Evolutionary conservation across 2,888 invertebrate species (phyloP), one percentile per base, ranked within the genome.

Genomic region (Baccha elongata): DNA sequence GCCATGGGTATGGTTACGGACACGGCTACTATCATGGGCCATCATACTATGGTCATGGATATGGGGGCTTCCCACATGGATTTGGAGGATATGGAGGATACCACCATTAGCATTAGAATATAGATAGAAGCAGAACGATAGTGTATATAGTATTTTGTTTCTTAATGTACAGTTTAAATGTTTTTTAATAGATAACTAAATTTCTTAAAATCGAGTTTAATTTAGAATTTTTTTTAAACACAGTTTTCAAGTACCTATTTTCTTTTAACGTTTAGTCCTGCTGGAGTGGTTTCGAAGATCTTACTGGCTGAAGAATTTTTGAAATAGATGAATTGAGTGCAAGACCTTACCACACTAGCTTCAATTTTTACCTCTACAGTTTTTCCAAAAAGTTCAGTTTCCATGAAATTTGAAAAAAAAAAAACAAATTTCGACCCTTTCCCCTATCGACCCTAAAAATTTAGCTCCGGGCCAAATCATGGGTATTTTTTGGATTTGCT

Each of bases 61-160:
- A 78, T 50, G 72, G 78, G 17, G 78, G 78, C 21, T 73, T 67
- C 11, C 72, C 72, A 11, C 62, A 74, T 60, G 73, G 79, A 21
- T 67, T 44, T 0, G 60, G 60, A 8, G 60, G 60, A n/a, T 44
- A 44, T 19, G 60, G 58, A 23, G 58, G 60, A 44, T 44, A 29
- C 29, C 42, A 60, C 19, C 60, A 60, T 10, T 60, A 29, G n/a
- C 60, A 60, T 17, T 60, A 29, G 44, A 60, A 60, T n/a, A 19
- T 29, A 60, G 19, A 48, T 23, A 4, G 2, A 15, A 5, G 11
- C 10, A 23, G n/a, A 40, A 40, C 11, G 23, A 17, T 42, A 29
- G 60, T 60, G 42, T 44, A 60, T 60, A 60, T 26, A 58, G 15
- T 40, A 58, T 40, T 15, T 1, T 15, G 13, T 50, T 50, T 29